These are phyloP conservation scores for Brachyistius frenatus DNA, from an alignment of 2,113 vertebrate species.

Conservation along the genomic window DNA sequence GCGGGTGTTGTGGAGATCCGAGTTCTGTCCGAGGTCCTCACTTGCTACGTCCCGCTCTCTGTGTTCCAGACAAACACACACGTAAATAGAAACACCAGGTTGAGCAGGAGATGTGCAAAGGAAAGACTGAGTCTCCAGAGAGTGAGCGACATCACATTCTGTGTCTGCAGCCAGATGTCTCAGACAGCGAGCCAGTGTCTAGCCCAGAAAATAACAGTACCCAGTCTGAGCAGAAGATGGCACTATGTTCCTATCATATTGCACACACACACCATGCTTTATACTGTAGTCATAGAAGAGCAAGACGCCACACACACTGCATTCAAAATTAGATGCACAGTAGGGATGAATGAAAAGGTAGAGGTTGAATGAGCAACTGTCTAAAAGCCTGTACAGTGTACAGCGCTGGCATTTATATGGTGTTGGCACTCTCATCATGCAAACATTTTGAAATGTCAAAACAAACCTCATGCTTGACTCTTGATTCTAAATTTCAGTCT, in stretches of 20 bases:
- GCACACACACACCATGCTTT: not conserved
- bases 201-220: slow-evolving; percentile 4
- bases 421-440: slow-evolving; percentile 20
- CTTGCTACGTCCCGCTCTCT: not conserved
- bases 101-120: slow-evolving; percentile 32
- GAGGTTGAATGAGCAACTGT: slow-evolving; percentile 51
- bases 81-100: slow-evolving; percentile 50
- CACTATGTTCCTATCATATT: slow-evolving; percentile 74
- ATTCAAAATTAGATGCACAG: slow-evolving; percentile 33
- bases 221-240: slow-evolving; percentile 78
- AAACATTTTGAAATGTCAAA: slow-evolving; percentile 37
- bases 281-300: slow-evolving; percentile 14
- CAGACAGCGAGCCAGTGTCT: slow-evolving; percentile 37
- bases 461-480: not conserved
- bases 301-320: slow-evolving; percentile 7
- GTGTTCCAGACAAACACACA: slow-evolving; percentile 21
- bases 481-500: slow-evolving; percentile 9
- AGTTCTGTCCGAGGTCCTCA: slow-evolving; percentile 11
- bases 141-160: slow-evolving; percentile 52
- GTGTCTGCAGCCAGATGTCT: slow-evolving; percentile 61
- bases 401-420: slow-evolving; percentile 24
- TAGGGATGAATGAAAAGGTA: slow-evolving; percentile 61
- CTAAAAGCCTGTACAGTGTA: slow-evolving; percentile 33
- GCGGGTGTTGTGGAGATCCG: slow-evolving; percentile 4
- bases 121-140: slow-evolving; percentile 34